Conservation (phyloP, 2,888 invertebrate genomes). For the Agrochola litura region DNA sequence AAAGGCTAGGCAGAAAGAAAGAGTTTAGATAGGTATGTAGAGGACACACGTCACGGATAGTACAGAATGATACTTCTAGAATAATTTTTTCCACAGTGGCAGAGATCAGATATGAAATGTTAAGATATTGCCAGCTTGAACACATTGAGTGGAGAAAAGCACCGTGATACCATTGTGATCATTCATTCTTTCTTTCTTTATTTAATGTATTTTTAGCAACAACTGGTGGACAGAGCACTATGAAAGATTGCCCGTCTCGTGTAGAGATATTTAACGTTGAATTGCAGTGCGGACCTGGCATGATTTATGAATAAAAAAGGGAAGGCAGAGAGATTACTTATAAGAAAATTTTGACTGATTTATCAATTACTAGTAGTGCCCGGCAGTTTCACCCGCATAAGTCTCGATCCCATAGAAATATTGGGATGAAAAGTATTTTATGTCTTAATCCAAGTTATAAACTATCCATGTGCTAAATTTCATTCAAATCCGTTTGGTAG, state of each 20-base stretch:
- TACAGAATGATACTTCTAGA: slow-evolving; percentile 27
- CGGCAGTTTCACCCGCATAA: too few species aligned
- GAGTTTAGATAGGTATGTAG: too few species aligned
- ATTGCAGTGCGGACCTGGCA: neutral
- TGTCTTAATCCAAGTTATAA: too few species aligned
- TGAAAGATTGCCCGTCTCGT: slow-evolving; percentile 32
- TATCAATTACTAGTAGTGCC: too few species aligned
- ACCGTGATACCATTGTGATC: slow-evolving; percentile 58
- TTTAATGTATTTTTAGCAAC: slow-evolving; percentile 47
- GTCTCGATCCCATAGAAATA: too few species aligned
- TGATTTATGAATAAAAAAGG: neutral
- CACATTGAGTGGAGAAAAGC: slow-evolving; percentile 60
- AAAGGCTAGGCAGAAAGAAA: too few species aligned
- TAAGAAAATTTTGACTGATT: too few species aligned
- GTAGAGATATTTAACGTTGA: neutral
- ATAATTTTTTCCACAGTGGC: slow-evolving; percentile 4
- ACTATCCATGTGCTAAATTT: too few species aligned
- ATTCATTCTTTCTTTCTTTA: slow-evolving; percentile 46
- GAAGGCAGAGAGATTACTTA: too few species aligned
- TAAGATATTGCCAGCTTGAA: slow-evolving; percentile 64
- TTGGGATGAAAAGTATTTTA: too few species aligned
- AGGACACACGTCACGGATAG: neutral
- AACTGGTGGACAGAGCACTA: slow-evolving; percentile 33
- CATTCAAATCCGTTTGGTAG: too few species aligned
- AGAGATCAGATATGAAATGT: slow-evolving; percentile 72